These are phyloP conservation scores for Spodoptera litura DNA, from an alignment of 1,140 invertebrate genomes.

Conservation along the genomic window DNA sequence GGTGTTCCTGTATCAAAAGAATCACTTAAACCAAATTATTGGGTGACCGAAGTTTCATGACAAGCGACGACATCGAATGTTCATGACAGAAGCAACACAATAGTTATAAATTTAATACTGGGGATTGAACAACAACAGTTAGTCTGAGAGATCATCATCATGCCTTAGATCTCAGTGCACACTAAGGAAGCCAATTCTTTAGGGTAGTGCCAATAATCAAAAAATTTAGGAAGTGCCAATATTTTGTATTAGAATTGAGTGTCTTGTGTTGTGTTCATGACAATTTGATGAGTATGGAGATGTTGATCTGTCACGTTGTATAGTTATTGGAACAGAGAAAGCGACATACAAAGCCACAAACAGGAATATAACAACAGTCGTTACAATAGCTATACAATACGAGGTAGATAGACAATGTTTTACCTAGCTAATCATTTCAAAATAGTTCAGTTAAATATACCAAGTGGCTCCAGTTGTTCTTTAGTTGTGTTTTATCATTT, in stretches of 20 bases:
- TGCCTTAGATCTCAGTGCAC: slow-evolving; percentile 69
- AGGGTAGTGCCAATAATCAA: slow-evolving; percentile 66
- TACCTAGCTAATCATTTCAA: slow-evolving; percentile 1
- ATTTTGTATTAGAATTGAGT: slow-evolving; percentile 46
- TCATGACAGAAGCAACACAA: slow-evolving; percentile 68
- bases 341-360: slow-evolving; percentile 38
- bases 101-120: slow-evolving; percentile 54
- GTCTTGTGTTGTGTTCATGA: slow-evolving; percentile 46
- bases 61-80: slow-evolving; percentile 67
- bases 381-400: slow-evolving; percentile 57
- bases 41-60: slow-evolving; percentile 23
- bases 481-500: neutral
- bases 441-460: too few relatives aligned
- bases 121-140: slow-evolving; percentile 52
- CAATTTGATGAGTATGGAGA: slow-evolving; percentile 37
- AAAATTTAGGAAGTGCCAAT: slow-evolving; percentile 64
- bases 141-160: slow-evolving; percentile 60
- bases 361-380: slow-evolving; percentile 7
- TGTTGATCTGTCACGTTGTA: slow-evolving; percentile 58
- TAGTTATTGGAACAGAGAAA: slow-evolving; percentile 55
- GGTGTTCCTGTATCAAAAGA: slow-evolving; percentile 87
- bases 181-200: slow-evolving; percentile 82
- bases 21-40: slow-evolving; percentile 53
- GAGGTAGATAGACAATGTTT: slow-evolving; percentile 58
- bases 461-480: too few relatives aligned